These are phyloP conservation scores for Phytoseiulus persimilis DNA, from an alignment of 2,888 invertebrate genomes.

Conservation along the genomic window DNA sequence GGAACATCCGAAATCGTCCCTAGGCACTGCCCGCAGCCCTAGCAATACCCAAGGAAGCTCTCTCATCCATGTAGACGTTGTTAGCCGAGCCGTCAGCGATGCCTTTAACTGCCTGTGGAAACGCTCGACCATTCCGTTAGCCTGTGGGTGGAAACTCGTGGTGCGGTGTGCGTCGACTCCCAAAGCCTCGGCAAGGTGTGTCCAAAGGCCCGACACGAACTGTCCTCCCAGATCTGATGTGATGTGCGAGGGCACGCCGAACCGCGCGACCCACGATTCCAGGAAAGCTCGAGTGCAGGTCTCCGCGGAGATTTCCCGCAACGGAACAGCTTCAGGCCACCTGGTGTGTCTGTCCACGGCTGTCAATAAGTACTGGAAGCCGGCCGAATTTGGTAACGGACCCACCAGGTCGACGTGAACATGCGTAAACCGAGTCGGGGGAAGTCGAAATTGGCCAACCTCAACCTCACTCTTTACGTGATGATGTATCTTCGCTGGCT, in stretches of 20 bases:
- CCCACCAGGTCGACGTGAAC: slow-evolving; percentile 43
- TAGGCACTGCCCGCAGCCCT: slow-evolving; percentile 43
- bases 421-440: slow-evolving; percentile 41
- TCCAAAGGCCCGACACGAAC: slow-evolving; percentile 43
- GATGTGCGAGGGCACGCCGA: slow-evolving; percentile 44
- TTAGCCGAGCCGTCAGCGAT: slow-evolving; percentile 46
- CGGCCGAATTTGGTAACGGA: slow-evolving; percentile 39
- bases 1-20: no score
- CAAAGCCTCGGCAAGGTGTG: slow-evolving; percentile 45
- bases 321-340: slow-evolving; percentile 45
- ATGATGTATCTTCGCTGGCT: slow-evolving; percentile 40
- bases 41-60: slow-evolving; percentile 48
- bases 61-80: slow-evolving; percentile 46
- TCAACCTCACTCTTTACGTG: slow-evolving; percentile 40
- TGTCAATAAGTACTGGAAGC: slow-evolving; percentile 37
- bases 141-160: slow-evolving; percentile 48
- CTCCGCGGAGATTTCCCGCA: slow-evolving; percentile 43
- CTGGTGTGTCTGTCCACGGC: slow-evolving; percentile 41
- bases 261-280: slow-evolving; percentile 44
- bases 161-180: slow-evolving; percentile 46
- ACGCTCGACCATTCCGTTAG: slow-evolving; percentile 50
- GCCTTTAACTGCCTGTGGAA: slow-evolving; percentile 51
- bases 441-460: slow-evolving; percentile 5
- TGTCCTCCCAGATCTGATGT: slow-evolving; percentile 46
- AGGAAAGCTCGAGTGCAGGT: slow-evolving; percentile 43